phyloP scores from a whole-genome alignment of 2,113 vertebrate genomes.

The Empidonax alnorum region DNA sequence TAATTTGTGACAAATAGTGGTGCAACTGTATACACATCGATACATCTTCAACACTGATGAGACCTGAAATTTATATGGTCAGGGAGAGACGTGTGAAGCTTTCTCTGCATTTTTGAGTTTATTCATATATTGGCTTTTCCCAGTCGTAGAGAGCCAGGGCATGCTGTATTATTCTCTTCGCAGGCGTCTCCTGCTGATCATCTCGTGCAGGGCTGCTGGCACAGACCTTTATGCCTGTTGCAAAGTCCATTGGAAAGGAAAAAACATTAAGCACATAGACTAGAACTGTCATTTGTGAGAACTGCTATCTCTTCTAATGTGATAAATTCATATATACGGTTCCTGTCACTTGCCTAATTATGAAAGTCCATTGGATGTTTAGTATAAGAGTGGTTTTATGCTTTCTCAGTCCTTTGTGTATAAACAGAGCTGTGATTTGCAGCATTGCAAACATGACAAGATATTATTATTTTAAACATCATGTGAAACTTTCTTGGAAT shows the following conservation, averaged over 20 bases:
- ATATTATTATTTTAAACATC: conserved; percentile 72
- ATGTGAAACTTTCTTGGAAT: conserved; percentile 71
- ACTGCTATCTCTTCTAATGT: background rate
- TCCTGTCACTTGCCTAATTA: background rate
- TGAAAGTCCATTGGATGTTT: background rate
- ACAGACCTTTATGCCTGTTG: background rate
- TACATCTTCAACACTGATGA: background rate
- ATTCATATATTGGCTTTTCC: background rate
- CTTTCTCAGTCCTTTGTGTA: conserved; percentile 18
- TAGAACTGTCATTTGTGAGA: background rate
- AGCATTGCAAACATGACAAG: conserved; percentile 52
- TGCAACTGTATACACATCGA: background rate
- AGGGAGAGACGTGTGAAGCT: background rate
- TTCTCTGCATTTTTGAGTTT: background rate
- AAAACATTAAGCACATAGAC: background rate
- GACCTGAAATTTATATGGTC: background rate
- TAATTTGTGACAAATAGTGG: background rate
- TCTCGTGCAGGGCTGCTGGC: background rate
- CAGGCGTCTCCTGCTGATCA: background rate
- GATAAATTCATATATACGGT: background rate
- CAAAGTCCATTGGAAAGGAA: background rate
- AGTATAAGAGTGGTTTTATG: background rate
- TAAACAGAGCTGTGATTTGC: conserved; percentile 43
- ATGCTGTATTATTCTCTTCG: background rate
- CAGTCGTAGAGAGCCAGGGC: background rate